Percentiles rank a stretch among this genome's conserved stretches.
Evolutionary conservation across 2,888 invertebrate species (phyloP).

Genomic region (Plebejus argus): DNA sequence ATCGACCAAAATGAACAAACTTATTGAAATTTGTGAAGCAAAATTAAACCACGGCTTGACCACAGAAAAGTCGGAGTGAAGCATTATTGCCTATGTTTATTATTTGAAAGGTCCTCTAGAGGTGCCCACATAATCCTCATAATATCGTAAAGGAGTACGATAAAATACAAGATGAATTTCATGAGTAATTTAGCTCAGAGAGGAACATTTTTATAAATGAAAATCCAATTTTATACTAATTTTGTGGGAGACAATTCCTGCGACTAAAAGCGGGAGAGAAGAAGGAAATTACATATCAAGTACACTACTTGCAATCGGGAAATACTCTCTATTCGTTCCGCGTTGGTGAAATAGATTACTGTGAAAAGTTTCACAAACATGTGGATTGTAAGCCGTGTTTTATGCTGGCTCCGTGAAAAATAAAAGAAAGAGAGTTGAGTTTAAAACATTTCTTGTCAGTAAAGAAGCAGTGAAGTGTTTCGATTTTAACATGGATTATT

Average conservation of each 20-base stretch:
- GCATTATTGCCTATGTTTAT: neutral
- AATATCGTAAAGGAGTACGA: neutral
- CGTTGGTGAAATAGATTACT: neutral
- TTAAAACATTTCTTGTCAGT: neutral
- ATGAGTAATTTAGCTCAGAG: neutral
- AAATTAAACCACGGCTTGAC: neutral
- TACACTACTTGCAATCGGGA: neutral
- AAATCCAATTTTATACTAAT: neutral
- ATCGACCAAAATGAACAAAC: neutral
- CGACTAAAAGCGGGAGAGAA: neutral
- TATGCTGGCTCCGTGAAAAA: neutral
- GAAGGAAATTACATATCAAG: neutral
- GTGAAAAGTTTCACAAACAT: neutral
- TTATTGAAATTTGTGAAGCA: neutral
- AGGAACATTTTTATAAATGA: conserved; percentile 4
- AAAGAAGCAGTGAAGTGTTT: no score
- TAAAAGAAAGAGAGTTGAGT: neutral
- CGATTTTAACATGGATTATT: no score
- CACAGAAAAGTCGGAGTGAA: neutral
- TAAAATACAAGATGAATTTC: conserved; percentile 6
- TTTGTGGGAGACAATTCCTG: neutral
- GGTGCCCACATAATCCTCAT: neutral
- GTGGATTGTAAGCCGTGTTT: neutral
- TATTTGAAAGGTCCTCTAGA: neutral
- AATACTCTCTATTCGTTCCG: neutral